Evolutionary conservation across 2,888 invertebrate species (phyloP).

Genomic region (Sericinus montela): DNA sequence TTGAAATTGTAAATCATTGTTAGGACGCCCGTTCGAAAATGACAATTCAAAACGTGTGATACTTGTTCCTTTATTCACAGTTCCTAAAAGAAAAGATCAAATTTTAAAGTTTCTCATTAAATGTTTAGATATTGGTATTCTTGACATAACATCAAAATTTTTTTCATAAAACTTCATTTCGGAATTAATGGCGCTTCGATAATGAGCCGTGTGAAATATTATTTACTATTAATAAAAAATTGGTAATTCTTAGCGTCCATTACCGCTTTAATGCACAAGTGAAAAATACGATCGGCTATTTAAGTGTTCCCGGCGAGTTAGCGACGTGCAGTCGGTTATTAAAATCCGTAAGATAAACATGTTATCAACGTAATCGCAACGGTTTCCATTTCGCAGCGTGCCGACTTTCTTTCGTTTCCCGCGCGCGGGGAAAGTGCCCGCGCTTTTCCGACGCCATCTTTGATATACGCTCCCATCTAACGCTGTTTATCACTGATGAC

Average conservation of each 20-base stretch:
- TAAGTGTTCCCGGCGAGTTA: conserved; percentile 7
- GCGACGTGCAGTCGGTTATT: conserved; percentile 37
- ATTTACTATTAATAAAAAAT: too few species aligned
- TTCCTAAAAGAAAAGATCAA: too few species aligned
- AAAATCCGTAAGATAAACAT: conserved; percentile 47
- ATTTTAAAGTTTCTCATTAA: too few species aligned
- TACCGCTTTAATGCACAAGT: background rate
- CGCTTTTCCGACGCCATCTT: conserved; percentile 78
- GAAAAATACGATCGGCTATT: background rate
- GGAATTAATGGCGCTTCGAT: too few species aligned
- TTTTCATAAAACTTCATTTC: too few species aligned
- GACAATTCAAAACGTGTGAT: too few species aligned
- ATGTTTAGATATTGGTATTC: too few species aligned
- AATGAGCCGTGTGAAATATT: too few species aligned
- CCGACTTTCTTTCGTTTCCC: conserved; percentile 76
- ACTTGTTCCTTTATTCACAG: too few species aligned
- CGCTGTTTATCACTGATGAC: conserved; percentile 21
- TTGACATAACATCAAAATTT: too few species aligned
- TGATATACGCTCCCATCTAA: conserved; percentile 35
- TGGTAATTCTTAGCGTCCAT: background rate
- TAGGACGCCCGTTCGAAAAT: too few species aligned
- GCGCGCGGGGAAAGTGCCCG: conserved; percentile 72
- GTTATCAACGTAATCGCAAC: conserved; percentile 65
- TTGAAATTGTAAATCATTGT: too few species aligned
- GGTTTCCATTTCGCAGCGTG: conserved; percentile 72